phyloP scores from a whole-genome alignment of 2,797 vertebrate genomes.

The Artibeus jamaicensis region DNA sequence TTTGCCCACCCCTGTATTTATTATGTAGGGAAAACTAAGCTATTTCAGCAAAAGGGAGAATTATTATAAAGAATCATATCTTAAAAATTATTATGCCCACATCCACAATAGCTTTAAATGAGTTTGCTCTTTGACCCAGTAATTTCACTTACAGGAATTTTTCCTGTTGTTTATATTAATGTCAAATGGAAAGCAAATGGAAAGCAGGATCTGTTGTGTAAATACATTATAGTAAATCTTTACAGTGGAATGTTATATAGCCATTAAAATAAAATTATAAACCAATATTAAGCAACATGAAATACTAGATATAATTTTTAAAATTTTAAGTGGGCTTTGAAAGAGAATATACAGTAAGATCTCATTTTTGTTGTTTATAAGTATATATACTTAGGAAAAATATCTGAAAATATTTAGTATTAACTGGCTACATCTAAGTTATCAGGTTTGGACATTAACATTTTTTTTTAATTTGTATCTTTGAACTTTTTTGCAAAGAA shows the following conservation, averaged over 20 bases:
- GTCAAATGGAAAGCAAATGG: not conserved
- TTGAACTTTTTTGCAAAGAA: not conserved
- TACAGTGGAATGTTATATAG: not conserved
- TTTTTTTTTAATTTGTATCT: not conserved
- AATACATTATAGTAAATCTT: not conserved
- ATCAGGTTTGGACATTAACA: not conserved
- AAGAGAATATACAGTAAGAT: not conserved
- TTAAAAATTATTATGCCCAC: not conserved
- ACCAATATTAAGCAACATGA: not conserved
- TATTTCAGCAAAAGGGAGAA: not conserved
- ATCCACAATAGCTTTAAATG: not conserved
- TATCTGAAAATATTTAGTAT: not conserved
- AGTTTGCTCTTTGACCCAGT: not conserved
- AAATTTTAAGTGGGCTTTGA: not conserved
- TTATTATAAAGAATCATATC: not conserved
- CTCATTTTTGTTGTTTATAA: not conserved
- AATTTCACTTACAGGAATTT: not conserved
- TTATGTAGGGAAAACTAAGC: not conserved
- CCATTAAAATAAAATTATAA: not conserved
- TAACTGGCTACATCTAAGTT: not conserved
- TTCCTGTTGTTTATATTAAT: not conserved
- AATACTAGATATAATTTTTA: not conserved
- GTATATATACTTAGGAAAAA: not conserved
- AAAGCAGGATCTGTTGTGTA: not conserved
- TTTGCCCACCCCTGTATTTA: not conserved